A percentile compares a stretch with the other conserved stretches of the same genome.
Evolutionary conservation across 2,888 invertebrate genomes (phyloP).

Genomic region (Chloroclystis v-ata): DNA sequence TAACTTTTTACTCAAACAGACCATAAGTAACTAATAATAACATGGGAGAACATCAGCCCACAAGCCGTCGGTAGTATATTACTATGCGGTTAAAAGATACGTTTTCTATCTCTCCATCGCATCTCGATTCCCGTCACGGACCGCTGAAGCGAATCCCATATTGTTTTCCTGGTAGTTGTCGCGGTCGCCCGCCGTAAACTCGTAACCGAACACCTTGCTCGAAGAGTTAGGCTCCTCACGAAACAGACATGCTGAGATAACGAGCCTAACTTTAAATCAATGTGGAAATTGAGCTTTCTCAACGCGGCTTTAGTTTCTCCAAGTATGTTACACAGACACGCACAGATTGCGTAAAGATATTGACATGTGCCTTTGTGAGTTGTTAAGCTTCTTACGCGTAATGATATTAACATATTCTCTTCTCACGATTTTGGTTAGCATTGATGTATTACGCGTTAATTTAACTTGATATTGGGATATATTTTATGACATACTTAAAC

Average conservation of each 20-base stretch:
- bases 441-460: no score
- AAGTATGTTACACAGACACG: not conserved
- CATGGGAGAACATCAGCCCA: no score
- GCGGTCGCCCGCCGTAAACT: conserved; percentile 13
- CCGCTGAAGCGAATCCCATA: conserved; percentile 10
- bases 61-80: not conserved
- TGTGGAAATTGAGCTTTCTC: conserved; percentile 3
- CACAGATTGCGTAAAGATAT: not conserved
- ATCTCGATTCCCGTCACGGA: conserved; percentile 3
- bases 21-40: no score
- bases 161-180: conserved; percentile 11
- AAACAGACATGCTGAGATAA: conserved; percentile 13
- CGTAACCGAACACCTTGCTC: conserved; percentile 16
- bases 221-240: conserved; percentile 13
- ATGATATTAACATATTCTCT: no score
- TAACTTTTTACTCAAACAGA: no score
- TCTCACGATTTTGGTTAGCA: no score
- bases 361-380: no score
- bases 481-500: no score
- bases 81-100: not conserved
- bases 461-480: no score
- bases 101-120: not conserved
- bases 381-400: no score
- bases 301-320: not conserved
- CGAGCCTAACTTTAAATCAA: conserved; percentile 2